Evolutionary conservation across 2,888 invertebrate genomes (phyloP).

Genomic region (Brachypalpus laphriformis): DNA sequence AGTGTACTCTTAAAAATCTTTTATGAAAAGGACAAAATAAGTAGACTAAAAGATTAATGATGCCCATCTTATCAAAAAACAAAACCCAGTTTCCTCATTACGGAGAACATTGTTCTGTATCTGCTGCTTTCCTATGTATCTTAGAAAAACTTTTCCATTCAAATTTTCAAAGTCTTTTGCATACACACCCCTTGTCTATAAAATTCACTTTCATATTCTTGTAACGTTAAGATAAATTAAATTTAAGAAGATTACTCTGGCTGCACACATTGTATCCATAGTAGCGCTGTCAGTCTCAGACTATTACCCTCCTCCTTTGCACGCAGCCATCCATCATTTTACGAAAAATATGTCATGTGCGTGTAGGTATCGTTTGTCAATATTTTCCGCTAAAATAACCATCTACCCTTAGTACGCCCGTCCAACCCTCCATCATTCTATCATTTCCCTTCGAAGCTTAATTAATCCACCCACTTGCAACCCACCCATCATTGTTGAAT

Average conservation of each 20-base stretch:
- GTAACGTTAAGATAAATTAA: conserved; percentile 31
- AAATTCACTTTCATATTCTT: background rate
- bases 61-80: no score
- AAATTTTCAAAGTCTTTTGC: background rate
- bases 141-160: background rate
- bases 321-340: conserved; percentile 34
- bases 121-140: no score
- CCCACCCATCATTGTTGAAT: conserved; percentile 51
- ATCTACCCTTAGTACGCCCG: background rate
- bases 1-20: no score
- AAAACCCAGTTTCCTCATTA: no score
- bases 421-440: background rate
- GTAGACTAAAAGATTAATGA: no score
- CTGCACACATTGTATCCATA: conserved; percentile 18
- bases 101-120: no score
- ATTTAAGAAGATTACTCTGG: conserved; percentile 46
- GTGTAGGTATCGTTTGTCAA: conserved; percentile 55
- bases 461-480: conserved; percentile 54
- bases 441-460: conserved; percentile 30
- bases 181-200: background rate
- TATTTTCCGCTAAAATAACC: conserved; percentile 63
- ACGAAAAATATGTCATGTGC: conserved; percentile 48
- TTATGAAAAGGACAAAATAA: no score
- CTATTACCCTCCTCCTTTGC: background rate
- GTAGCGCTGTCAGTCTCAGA: background rate